Evolutionary conservation across 2,888 invertebrate genomes (phyloP).

Genomic region (Fragum sueziense): DNA sequence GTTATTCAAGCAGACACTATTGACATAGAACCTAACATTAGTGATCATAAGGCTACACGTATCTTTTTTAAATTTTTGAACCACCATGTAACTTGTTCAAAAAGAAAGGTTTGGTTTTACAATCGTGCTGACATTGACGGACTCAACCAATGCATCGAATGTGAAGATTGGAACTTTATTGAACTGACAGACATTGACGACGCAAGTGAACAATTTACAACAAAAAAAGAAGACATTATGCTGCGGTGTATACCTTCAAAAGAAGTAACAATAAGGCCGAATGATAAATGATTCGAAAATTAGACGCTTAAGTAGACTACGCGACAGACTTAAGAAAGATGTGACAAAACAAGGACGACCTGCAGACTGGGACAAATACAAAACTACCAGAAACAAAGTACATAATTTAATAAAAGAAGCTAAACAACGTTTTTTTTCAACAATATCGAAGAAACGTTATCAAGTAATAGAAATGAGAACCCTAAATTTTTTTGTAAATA

Average conservation of each 20-base stretch:
- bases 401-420: constrained; percentile 23
- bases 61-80: background rate
- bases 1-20: background rate
- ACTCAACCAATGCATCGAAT: background rate
- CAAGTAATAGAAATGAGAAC: background rate
- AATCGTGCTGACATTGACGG: constrained; percentile 1
- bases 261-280: constrained; percentile 10
- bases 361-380: constrained; percentile 20
- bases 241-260: constrained; percentile 24
- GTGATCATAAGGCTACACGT: constrained; percentile 19
- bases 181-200: background rate
- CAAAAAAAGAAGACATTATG: background rate
- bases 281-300: constrained; percentile 26
- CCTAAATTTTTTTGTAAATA: constrained; percentile 10
- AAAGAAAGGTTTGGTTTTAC: constrained; percentile 13
- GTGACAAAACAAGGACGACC: background rate
- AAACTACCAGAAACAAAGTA: constrained; percentile 22
- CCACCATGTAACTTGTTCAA: background rate
- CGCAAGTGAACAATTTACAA: background rate
- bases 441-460: background rate
- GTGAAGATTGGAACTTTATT: constrained; percentile 14
- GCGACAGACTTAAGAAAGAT: constrained; percentile 23
- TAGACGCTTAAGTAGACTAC: constrained; percentile 1
- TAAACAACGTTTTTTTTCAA: constrained; percentile 3
- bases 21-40: background rate